These are phyloP conservation scores for Drosophila orosa DNA, from an alignment of 1,140 invertebrate genomes.

Conservation along the genomic window DNA sequence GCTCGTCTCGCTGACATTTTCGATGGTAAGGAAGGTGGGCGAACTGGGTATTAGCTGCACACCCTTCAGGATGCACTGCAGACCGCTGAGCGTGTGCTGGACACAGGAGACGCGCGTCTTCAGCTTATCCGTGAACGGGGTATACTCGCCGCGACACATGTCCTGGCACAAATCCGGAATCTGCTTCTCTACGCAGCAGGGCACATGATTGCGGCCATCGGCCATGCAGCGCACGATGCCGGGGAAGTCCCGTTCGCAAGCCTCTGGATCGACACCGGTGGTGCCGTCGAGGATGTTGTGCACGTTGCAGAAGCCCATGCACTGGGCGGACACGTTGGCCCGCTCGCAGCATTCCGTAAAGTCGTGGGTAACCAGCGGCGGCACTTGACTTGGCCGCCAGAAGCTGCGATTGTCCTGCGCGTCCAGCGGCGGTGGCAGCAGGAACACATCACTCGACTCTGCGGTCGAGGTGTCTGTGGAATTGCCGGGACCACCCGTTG, in stretches of 20 bases:
- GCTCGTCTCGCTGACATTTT: constrained; percentile 88
- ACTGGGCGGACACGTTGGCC: constrained; percentile 88
- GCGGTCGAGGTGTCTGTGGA: constrained; percentile 71
- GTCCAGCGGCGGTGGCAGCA: constrained; percentile 81
- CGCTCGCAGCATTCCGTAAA: constrained; percentile 91
- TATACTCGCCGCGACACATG: constrained; percentile 93
- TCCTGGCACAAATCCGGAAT: constrained; percentile 93
- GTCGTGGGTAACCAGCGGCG: constrained; percentile 86
- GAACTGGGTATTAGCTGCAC: constrained; percentile 91
- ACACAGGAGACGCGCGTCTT: constrained; percentile 93
- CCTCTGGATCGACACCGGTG: constrained; percentile 91
- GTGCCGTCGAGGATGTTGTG: constrained; percentile 91
- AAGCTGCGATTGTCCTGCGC: constrained; percentile 81
- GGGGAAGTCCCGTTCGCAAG: constrained; percentile 91
- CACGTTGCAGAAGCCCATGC: constrained; percentile 92
- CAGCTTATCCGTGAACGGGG: constrained; percentile 92
- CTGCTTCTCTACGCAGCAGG: constrained; percentile 91
- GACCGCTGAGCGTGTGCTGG: constrained; percentile 91
- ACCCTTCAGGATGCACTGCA: constrained; percentile 92
- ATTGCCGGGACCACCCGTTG: constrained; percentile 82
- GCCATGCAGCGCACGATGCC: constrained; percentile 90
- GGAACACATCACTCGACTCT: constrained; percentile 85
- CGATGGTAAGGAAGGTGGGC: constrained; percentile 89
- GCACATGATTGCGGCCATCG: constrained; percentile 92
- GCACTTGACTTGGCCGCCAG: constrained; percentile 65